Percentiles rank a stretch among this genome's conserved stretches.
Evolutionary conservation across 2,113 vertebrate species (phyloP).

Genomic region (Galeopterus variegatus): DNA sequence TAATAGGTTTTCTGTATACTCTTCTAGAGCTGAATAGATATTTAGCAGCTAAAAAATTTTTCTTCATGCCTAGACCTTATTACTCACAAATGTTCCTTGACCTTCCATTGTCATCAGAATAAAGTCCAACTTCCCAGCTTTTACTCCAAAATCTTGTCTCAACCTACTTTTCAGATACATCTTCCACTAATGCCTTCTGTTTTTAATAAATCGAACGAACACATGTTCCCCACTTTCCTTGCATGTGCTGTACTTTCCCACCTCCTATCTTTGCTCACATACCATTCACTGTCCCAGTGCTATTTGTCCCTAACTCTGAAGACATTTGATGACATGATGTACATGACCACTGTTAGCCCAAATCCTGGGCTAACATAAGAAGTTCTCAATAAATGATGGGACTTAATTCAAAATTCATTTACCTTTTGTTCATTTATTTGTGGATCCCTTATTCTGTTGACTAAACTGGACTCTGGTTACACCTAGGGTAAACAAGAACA

Average conservation of each 20-base stretch:
- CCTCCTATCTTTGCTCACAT: neutral
- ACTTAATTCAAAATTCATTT: neutral
- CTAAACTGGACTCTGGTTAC: neutral
- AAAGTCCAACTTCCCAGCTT: neutral
- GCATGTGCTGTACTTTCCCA: neutral
- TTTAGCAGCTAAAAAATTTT: neutral
- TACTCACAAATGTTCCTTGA: conserved; percentile 1
- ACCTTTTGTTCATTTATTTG: neutral
- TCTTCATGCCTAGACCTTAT: neutral
- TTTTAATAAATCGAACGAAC: neutral
- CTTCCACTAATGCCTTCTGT: neutral
- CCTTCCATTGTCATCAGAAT: neutral
- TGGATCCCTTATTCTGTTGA: neutral
- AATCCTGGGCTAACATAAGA: neutral
- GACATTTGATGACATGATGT: neutral
- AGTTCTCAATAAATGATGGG: neutral
- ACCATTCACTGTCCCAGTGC: neutral
- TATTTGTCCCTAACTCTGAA: neutral
- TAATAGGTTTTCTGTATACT: neutral
- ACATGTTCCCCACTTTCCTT: neutral
- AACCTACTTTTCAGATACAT: neutral
- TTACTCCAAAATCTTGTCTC: neutral
- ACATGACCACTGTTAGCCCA: neutral
- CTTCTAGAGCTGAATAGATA: neutral
- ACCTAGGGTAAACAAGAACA: neutral